Conservation (phyloP, 2,113 vertebrate species). For the Larimichthys crocea region DNA sequence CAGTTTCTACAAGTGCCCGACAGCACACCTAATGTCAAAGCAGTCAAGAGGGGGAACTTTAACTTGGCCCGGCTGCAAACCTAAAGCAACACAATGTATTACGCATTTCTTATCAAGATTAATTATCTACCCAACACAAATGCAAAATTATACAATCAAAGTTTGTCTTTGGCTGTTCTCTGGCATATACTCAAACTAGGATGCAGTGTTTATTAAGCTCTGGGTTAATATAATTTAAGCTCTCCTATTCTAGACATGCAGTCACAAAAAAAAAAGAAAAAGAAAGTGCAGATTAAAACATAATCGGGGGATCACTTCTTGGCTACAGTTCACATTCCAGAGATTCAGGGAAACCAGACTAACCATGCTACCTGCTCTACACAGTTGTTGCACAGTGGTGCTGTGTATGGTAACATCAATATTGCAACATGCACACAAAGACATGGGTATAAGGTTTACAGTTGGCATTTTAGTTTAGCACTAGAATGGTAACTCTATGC, state of each 20-base stretch:
- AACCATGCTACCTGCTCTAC: background rate
- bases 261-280: slow-evolving; percentile 7
- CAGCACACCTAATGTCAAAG: background rate
- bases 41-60: background rate
- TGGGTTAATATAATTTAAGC: slow-evolving; percentile 1
- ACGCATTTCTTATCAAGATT: background rate
- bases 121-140: background rate
- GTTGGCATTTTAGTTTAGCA: background rate
- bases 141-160: background rate
- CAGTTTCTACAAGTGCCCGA: background rate
- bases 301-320: slow-evolving; percentile 3
- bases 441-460: background rate
- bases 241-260: slow-evolving; percentile 20
- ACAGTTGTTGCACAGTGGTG: background rate
- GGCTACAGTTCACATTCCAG: slow-evolving; percentile 28
- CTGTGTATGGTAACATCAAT: background rate
- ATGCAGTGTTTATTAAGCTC: background rate
- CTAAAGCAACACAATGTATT: background rate
- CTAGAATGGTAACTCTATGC: background rate
- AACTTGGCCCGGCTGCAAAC: background rate
- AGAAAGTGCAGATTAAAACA: slow-evolving; percentile 4
- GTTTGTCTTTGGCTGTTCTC: background rate
- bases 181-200: background rate
- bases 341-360: slow-evolving; percentile 25
- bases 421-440: slow-evolving; percentile 1